Base-by-base conservation (phyloP, 2,113 vertebrate genomes). In the Embiotoca jacksoni region DNA sequence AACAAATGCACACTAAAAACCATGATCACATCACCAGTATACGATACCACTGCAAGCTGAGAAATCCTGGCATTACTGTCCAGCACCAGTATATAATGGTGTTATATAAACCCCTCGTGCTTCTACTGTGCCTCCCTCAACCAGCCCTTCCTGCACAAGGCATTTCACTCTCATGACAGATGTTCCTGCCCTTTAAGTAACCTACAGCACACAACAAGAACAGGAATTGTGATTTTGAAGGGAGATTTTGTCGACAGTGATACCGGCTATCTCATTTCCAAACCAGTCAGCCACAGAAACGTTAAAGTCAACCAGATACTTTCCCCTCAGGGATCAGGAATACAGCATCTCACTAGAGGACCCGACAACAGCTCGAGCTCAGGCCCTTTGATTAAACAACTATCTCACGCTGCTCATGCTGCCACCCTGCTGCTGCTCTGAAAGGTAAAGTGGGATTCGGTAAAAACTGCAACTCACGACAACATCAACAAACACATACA, bases 371-470 rank as follows among this genome's bases (percentile, higher is more conserved):
- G 72, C 68, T 73, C 46, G 63, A 86, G 58, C 59, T 37, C 4
- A n/a, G 55, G 39, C 37, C 58, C 72, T 80, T 81, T 85, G 81
- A 90, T 84, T 77, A 70, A 69, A 65, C 64, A 52, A 65, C 68
- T 59, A 11, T 36, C 32, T 66, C 36, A 58, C 0, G 1, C 31
- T 60, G 55, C 47, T 70, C 50, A 14, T 82, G 67, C 14, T 66
- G 56, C 61, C 56, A 7, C 41, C 50, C 63, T 75, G 65, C 74
- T 82, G 71, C 74, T 69, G 46, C 65, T 52, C 4, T 59, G 8
- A 68, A 56, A 66, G 52, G 41, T 67, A 41, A 46, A 67, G 3
- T 55, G 7, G 15, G 13, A 59, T 64, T 33, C 32, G 54, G 16
- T 9, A 47, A 62, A 69, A 55, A 56, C 39, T 41, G 35, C 31